These are phyloP conservation scores for Naja naja DNA, from an alignment of 2,113 vertebrate species.

Conservation along the genomic window DNA sequence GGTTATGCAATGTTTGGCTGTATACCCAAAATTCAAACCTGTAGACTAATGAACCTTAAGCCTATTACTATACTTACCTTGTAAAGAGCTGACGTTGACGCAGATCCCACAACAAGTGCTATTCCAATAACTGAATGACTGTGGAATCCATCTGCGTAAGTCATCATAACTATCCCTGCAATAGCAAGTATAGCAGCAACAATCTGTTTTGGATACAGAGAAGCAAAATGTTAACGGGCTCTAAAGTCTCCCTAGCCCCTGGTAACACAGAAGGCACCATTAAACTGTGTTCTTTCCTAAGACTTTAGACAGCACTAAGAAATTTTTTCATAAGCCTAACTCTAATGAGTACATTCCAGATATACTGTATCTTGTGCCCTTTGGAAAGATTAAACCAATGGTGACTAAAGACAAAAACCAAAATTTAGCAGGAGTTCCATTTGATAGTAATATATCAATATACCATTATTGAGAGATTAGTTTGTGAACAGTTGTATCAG, in stretches of 20 bases:
- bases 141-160: slow-evolving; percentile 94
- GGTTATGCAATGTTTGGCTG: neutral
- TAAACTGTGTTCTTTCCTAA: neutral
- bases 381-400: neutral
- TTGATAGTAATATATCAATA: neutral
- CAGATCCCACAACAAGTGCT: slow-evolving; percentile 91
- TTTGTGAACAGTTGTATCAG: neutral
- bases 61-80: slow-evolving; percentile 75
- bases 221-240: slow-evolving; percentile 27
- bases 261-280: neutral
- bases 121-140: slow-evolving; percentile 96
- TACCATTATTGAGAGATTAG: neutral
- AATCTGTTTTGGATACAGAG: slow-evolving; percentile 75
- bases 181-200: slow-evolving; percentile 97
- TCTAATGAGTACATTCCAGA: neutral
- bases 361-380: neutral
- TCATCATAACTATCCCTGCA: slow-evolving; percentile 98
- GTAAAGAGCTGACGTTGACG: slow-evolving; percentile 93
- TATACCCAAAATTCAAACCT: fast-evolving
- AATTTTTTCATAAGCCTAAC: neutral
- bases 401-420: neutral
- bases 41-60: neutral
- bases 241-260: neutral
- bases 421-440: neutral
- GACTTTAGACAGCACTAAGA: neutral